phyloP scores from a whole-genome alignment of 2,113 vertebrate species.

The Crocuta crocuta region DNA sequence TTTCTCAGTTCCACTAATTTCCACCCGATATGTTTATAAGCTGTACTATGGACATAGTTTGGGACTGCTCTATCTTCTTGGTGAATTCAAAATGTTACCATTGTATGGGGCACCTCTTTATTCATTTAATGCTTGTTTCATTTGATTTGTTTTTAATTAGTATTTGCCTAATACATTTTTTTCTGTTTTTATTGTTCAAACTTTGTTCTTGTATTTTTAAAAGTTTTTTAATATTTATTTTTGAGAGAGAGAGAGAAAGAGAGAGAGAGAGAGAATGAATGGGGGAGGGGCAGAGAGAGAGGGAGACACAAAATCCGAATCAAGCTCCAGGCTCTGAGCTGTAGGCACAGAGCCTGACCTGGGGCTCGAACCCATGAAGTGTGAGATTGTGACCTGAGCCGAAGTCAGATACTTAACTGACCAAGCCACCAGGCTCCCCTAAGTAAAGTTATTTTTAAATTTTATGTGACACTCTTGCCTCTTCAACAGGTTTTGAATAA shows the following conservation, averaged over 20 bases:
- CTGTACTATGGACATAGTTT: background rate
- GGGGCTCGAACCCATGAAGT: too few relatives aligned
- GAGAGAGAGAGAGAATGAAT: too few relatives aligned
- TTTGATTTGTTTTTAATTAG: background rate
- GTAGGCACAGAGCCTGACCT: too few relatives aligned
- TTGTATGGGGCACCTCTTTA: background rate
- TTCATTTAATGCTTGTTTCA: background rate
- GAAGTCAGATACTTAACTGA: too few relatives aligned
- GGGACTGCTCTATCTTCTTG: background rate
- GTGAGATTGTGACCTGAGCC: too few relatives aligned
- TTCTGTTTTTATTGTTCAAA: slow-evolving; percentile 4
- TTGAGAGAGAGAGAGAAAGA: too few relatives aligned
- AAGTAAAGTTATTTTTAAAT: background rate
- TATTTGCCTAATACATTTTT: background rate
- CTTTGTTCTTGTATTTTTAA: background rate
- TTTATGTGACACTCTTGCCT: background rate
- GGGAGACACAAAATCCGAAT: too few relatives aligned
- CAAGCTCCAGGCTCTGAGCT: too few relatives aligned
- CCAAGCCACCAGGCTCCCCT: too few relatives aligned
- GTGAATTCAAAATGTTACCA: background rate
- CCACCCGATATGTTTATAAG: background rate
- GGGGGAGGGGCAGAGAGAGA: too few relatives aligned
- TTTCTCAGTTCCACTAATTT: background rate
- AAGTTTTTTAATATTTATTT: too few relatives aligned
- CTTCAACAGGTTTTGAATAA: background rate